phyloP scores from a whole-genome alignment of 2,113 vertebrate genomes.

The Albula glossodonta region DNA sequence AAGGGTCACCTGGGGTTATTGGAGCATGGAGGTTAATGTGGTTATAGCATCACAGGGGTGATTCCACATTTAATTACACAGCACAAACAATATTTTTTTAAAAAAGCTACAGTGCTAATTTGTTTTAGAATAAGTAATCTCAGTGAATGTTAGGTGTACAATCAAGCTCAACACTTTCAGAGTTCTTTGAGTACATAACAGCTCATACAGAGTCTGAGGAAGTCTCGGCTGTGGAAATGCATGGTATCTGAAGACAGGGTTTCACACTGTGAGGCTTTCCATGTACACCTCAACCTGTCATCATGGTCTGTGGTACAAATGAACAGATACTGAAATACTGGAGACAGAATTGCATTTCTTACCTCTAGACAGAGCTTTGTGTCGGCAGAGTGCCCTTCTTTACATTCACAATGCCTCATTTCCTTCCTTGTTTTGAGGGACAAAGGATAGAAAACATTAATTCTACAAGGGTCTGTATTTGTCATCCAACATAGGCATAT shows the following conservation, averaged over 20 bases:
- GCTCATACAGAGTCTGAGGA: neutral
- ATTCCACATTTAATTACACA: neutral
- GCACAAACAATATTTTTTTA: neutral
- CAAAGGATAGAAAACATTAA: constrained; percentile 20
- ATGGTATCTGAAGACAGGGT: no score
- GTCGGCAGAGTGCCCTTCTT: neutral
- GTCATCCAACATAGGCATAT: constrained; percentile 33
- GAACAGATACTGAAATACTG: neutral
- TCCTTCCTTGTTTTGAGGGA: neutral
- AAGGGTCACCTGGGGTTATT: neutral
- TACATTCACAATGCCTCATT: neutral
- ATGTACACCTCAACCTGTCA: neutral
- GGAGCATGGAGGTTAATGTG: neutral
- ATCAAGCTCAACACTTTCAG: neutral
- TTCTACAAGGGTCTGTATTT: constrained; percentile 46
- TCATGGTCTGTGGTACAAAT: neutral
- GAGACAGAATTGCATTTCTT: neutral
- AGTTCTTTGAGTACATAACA: neutral
- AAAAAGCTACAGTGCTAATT: neutral
- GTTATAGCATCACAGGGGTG: neutral
- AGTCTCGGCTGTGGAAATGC: no score
- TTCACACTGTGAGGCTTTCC: neutral
- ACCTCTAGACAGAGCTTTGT: neutral
- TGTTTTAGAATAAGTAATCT: neutral
- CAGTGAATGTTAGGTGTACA: neutral